These are phyloP conservation scores for Girardinichthys multiradiatus DNA, from an alignment of 2,113 vertebrate genomes.

Conservation along the genomic window DNA sequence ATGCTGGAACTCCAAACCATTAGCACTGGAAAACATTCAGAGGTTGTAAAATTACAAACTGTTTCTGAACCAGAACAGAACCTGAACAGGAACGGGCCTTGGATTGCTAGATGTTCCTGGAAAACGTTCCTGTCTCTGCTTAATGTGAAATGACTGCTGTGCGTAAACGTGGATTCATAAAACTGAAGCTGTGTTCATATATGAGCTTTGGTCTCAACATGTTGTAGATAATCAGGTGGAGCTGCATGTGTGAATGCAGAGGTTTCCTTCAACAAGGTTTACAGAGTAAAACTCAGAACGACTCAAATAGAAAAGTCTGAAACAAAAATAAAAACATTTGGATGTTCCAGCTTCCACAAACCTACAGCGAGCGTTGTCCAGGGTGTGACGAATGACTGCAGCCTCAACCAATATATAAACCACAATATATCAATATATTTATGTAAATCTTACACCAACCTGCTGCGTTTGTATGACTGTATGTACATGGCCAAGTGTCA, in stretches of 20 bases:
- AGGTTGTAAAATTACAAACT: not conserved
- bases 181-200: no score
- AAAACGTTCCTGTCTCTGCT: not conserved
- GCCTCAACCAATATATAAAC: slow-evolving; percentile 29
- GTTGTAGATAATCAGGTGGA: not conserved
- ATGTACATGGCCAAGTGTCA: slow-evolving; percentile 28
- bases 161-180: no score
- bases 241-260: not conserved
- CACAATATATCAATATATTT: slow-evolving; percentile 39
- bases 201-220: no score
- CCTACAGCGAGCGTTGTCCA: slow-evolving; percentile 28
- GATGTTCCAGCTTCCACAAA: not conserved
- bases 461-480: slow-evolving; percentile 42
- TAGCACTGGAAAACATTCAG: not conserved
- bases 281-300: no score
- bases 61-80: not conserved
- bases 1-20: no score
- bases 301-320: no score
- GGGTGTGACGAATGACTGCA: slow-evolving; percentile 18
- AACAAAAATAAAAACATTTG: not conserved
- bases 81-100: no score
- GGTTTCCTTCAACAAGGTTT: no score
- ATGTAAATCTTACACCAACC: slow-evolving; percentile 38
- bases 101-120: no score
- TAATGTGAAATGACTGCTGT: no score